Percentiles rank a stretch among this genome's conserved stretches.
Evolutionary conservation across 1,140 invertebrate genomes (phyloP).

Genomic region (Rhagoletis pomonella): DNA sequence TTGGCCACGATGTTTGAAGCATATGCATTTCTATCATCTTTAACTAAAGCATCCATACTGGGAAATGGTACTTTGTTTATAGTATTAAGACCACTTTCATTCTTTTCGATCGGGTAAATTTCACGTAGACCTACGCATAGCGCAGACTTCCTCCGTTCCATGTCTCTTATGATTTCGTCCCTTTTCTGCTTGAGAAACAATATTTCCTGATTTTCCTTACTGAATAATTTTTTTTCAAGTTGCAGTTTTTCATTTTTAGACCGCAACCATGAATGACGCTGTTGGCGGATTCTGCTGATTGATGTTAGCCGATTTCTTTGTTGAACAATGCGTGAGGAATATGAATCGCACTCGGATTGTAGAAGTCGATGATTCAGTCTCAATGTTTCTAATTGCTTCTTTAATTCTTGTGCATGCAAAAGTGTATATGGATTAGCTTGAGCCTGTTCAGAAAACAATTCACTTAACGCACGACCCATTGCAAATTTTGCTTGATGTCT

Average conservation of each 20-base stretch:
- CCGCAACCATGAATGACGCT: conserved; percentile 34
- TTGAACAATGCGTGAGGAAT: conserved; percentile 75
- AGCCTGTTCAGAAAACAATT: conserved; percentile 66
- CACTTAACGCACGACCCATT: conserved; percentile 70
- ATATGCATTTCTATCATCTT: conserved; percentile 60
- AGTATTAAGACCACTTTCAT: conserved; percentile 74
- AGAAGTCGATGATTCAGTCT: conserved; percentile 77
- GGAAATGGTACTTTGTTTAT: conserved; percentile 85
- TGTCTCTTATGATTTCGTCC: conserved; percentile 60
- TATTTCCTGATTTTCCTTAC: background rate
- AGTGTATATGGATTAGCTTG: conserved; percentile 66
- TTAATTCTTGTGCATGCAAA: conserved; percentile 76
- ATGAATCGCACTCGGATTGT: conserved; percentile 77
- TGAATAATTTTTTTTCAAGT: conserved; percentile 55
- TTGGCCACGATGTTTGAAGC: conserved; percentile 62
- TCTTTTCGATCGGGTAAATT: conserved; percentile 75
- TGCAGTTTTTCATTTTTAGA: conserved; percentile 2
- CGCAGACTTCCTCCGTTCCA: conserved; percentile 69
- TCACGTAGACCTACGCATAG: conserved; percentile 74
- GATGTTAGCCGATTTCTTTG: conserved; percentile 56
- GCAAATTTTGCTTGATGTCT: conserved; percentile 61
- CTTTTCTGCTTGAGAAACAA: conserved; percentile 20
- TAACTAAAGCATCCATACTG: conserved; percentile 78
- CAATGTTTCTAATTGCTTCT: conserved; percentile 77
- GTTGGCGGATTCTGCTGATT: conserved; percentile 51